Percentiles rank a stretch among this genome's conserved stretches.
Conservation (phyloP, 2,113 vertebrate species). For the Nothobranchius furzeri region DNA sequence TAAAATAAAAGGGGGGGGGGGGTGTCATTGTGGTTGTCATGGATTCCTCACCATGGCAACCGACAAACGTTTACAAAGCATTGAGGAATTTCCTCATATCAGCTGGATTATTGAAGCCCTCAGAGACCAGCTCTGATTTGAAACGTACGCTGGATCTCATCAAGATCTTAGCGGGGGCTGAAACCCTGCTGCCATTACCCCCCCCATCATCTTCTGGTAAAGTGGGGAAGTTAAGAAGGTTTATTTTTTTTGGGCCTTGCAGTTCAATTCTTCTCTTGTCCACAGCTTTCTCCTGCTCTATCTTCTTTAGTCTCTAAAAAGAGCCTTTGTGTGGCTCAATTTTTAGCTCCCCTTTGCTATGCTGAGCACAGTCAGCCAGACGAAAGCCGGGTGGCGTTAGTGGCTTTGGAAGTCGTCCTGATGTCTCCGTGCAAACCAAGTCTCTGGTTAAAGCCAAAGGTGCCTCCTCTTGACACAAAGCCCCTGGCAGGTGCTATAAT, state of each 20-base stretch:
- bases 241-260: conserved; percentile 42
- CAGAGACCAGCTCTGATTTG: conserved; percentile 68
- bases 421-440: conserved; percentile 19
- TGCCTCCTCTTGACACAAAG: conserved; percentile 53
- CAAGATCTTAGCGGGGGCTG: conserved; percentile 56
- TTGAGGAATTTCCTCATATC: conserved; percentile 87
- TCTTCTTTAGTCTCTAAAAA: conserved; percentile 46
- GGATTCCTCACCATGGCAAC: conserved; percentile 84
- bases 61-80: conserved; percentile 86
- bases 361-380: conserved; percentile 65
- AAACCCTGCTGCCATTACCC: conserved; percentile 58
- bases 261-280: conserved; percentile 56
- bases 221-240: conserved; percentile 42
- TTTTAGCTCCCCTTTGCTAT: conserved; percentile 70
- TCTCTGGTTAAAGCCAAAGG: conserved; percentile 51
- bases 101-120: conserved; percentile 85
- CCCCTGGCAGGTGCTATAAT: conserved; percentile 28
- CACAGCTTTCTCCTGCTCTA: conserved; percentile 45
- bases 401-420: conserved; percentile 36
- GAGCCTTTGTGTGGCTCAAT: conserved; percentile 58
- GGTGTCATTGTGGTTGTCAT: conserved; percentile 79
- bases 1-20: conserved; percentile 50
- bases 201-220: conserved; percentile 15
- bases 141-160: conserved; percentile 77
- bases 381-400: conserved; percentile 38